phyloP scores from a whole-genome alignment of 2,888 invertebrate species.

The Standfussiana lucernea region DNA sequence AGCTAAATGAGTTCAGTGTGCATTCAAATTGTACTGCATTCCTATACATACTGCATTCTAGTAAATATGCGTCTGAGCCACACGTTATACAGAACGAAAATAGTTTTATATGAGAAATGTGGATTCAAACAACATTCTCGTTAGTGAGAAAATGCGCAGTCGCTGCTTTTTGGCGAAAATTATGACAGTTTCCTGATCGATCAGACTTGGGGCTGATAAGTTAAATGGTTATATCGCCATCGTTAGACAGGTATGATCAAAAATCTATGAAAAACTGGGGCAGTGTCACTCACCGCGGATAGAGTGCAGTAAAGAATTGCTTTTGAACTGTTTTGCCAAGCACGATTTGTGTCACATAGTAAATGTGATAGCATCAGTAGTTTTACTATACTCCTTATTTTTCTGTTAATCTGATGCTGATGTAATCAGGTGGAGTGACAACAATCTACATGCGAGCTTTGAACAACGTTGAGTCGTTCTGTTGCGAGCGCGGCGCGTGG shows the following conservation, averaged over 20 bases:
- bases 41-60: not conserved
- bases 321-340: not conserved
- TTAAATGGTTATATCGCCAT: not conserved
- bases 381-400: no score
- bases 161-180: not conserved
- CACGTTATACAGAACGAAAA: conserved; percentile 20
- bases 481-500: conserved; percentile 91
- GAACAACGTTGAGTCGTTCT: conserved; percentile 92
- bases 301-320: not conserved
- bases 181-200: not conserved
- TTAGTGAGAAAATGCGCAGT: not conserved
- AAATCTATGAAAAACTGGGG: not conserved
- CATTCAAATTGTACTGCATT: not conserved
- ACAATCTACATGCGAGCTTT: conserved; percentile 92
- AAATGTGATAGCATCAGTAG: no score
- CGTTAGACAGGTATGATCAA: not conserved
- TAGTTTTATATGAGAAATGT: conserved; percentile 23
- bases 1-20: not conserved
- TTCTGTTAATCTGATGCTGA: not conserved
- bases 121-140: not conserved
- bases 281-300: no score
- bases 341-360: no score
- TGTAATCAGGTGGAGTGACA: conserved; percentile 90
- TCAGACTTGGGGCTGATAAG: not conserved
- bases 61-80: not conserved